Base-by-base conservation (phyloP, 2,113 vertebrate species). In the Catharus minimus region DNA sequence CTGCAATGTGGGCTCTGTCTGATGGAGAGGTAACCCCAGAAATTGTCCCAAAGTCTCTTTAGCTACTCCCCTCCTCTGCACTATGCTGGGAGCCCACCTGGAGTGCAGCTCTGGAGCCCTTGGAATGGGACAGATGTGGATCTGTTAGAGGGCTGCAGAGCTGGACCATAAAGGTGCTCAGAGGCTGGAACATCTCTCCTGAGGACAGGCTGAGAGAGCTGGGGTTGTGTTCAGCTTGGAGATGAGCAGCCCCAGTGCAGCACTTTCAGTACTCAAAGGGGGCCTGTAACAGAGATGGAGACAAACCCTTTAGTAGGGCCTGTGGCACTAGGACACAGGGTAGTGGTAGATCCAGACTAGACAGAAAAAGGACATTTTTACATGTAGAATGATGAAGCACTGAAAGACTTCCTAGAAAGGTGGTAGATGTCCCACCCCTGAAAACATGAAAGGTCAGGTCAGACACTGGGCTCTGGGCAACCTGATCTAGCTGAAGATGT, bases 81-180 rank as follows among this genome's bases (percentile, higher is more conserved):
- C 8, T 49, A 11, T n/a, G 10, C 15, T 55, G 50, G 76, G 72
- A 69, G 8, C 12, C 8, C 24, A 14, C 4, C 20, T 17, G 33
- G 33, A 47, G 19, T 5, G 6, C 62, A 52, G 32, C 38, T 27
- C 43, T 52, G 71, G 17, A 50, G 27, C 10, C 15, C 39, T 28
- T 0, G 3, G 23, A 4, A 3, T 14, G 39, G 39, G 41, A 53
- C 41, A 69, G 33, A 30, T 2, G 2, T 2, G 10, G 56, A 47
- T 30, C 7, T 55, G 23, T 14, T 5, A 11, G 23, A 46, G 47
- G 4, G 38, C 8, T 44, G 7, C 46, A 67, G 53, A 52, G 62
- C 26, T 46, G 39, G 15, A 60, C 19, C 28, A 16, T 3, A 5
- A 24, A n/a, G 46, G 11, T 52, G 46, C 23, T 38, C 39, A 9